phyloP scores from a whole-genome alignment of 2,113 vertebrate species.

The Phoenicopterus ruber region DNA sequence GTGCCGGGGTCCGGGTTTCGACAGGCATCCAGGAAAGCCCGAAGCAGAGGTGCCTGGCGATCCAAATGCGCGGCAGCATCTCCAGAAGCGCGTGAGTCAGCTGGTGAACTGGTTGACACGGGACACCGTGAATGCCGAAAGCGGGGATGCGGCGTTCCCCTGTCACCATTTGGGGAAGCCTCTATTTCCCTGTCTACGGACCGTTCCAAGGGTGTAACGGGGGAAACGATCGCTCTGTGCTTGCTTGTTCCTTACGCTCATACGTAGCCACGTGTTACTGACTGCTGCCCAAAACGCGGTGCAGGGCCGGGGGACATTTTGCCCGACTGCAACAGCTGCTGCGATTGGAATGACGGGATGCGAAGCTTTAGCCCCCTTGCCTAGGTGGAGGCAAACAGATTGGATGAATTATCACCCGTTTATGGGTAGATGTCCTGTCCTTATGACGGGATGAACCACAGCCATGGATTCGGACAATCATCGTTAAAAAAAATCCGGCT shows the following conservation, averaged over 20 bases:
- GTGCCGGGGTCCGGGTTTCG: not conserved
- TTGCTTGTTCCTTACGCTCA: not conserved
- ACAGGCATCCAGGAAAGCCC: not conserved
- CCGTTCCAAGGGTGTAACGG: not conserved
- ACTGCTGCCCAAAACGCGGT: not conserved
- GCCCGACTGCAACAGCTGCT: not conserved
- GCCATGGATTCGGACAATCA: not conserved
- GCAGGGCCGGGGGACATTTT: not conserved
- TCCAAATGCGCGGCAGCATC: not conserved
- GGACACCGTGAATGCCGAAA: not conserved
- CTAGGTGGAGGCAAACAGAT: not conserved
- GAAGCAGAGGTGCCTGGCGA: not conserved
- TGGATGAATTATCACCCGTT: not conserved
- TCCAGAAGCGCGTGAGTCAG: not conserved
- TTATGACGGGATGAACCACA: not conserved
- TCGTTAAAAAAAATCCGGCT: not conserved
- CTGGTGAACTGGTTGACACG: not conserved
- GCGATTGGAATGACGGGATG: not conserved
- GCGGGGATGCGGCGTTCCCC: rapidly evolving
- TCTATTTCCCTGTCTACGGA: not conserved
- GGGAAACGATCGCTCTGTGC: not conserved
- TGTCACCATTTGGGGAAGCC: not conserved
- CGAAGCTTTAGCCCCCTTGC: not conserved
- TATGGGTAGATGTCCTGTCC: not conserved
- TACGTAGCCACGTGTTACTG: not conserved